Percentiles rank a stretch among this genome's conserved stretches.
Conservation (phyloP, 2,113 vertebrate species). For the Pollimyrus isidori region DNA sequence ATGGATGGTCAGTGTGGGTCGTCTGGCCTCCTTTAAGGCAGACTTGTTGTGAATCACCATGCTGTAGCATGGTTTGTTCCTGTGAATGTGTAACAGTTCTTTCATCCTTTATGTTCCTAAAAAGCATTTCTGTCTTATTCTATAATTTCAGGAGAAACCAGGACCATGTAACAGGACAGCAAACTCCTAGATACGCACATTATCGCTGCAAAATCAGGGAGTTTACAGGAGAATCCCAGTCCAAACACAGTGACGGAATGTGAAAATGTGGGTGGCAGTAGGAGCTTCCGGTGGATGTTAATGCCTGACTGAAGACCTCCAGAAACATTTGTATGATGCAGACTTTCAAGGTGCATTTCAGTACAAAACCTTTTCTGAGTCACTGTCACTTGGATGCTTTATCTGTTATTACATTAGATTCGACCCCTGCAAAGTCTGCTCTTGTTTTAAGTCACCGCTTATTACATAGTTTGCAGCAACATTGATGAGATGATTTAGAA, state of each 20-base stretch:
- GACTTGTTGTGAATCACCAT: neutral
- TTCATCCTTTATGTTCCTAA: neutral
- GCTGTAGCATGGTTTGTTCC: neutral
- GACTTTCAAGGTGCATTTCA: neutral
- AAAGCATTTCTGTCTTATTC: neutral
- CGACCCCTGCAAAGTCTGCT: neutral
- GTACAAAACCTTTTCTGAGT: neutral
- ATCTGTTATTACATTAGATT: neutral
- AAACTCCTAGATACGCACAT: neutral
- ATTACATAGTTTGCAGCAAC: neutral
- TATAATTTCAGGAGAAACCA: neutral
- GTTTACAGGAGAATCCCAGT: neutral
- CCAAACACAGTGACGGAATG: neutral
- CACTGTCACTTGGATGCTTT: neutral
- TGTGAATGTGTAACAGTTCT: neutral
- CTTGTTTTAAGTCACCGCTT: neutral
- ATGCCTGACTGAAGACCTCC: neutral
- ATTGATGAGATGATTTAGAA: neutral
- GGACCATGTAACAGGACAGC: neutral
- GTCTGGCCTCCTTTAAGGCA: neutral
- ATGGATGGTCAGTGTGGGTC: neutral
- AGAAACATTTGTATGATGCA: neutral
- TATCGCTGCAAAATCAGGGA: neutral
- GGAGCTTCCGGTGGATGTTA: neutral
- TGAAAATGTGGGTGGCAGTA: neutral